Evolutionary conservation across 2,797 vertebrate genomes (phyloP), one percentile per base, ranked within the genome.

Genomic region (Sebastolobus alascanus): DNA sequence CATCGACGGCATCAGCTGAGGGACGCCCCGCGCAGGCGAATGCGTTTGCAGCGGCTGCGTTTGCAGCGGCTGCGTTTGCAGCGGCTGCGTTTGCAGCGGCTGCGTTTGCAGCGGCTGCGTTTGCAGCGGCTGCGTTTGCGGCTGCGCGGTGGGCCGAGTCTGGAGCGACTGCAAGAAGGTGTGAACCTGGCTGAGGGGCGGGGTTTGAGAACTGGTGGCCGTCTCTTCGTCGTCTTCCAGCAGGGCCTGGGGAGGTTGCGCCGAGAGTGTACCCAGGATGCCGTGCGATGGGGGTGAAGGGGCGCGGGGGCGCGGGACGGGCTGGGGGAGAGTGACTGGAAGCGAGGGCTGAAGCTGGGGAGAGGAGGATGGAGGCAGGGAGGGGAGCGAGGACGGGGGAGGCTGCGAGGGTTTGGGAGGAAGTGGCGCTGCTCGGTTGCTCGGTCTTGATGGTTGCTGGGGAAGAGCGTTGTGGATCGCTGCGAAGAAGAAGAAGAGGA

Each of bases 401-500:
- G 96, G 96, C 58, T 96, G 96, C 1, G 93, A 2, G 2, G 95
- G 93, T 89, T 97, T 98, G 3, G 96, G 95, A 58, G 97, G 97
- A 31, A 98, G 96, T 16, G 97, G 95, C 0, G 97, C 97, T 0
- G 97, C 97, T 14, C 97, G 95, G 94, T 97, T 96, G 77, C 96
- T 97, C 9, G 97, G 97, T 77, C 97, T 94, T 0, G 97, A 97
- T 5, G 97, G 97, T 88, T 98, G 97, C 92, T 97, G 97, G 75
- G 97, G 97, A 87, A 98, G 95, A 75, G 97, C 97, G 8, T 95
- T 97, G 95, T 98, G 97, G 92, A 98, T 93, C 81, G 97, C 97
- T 98, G 91, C 29, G 18, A 50, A 20, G 16, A 50, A 20, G 18
- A 73, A 68, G 14, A 54, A 92, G 72, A 72, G 56, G 83, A 73